These are phyloP conservation scores for Hirtodrosophila cameraria DNA, from an alignment of 2,888 invertebrate species.

Conservation along the genomic window DNA sequence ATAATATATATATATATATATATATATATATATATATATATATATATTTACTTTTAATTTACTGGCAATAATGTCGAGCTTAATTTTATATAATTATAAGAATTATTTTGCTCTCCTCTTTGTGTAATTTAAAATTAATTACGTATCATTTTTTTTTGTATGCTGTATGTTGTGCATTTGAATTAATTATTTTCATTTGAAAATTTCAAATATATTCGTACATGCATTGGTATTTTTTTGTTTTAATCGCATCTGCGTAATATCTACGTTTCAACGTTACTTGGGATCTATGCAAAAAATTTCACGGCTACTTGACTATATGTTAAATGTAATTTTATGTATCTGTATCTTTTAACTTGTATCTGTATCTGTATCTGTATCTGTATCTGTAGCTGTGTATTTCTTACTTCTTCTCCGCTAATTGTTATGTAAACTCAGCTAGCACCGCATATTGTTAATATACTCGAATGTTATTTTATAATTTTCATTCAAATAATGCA, in stretches of 20 bases:
- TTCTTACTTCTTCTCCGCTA: slow-evolving; percentile 14
- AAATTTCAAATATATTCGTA: background rate
- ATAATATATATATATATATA: slow-evolving; percentile 7
- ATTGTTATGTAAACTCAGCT: slow-evolving; percentile 55
- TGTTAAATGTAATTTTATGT: slow-evolving; percentile 21
- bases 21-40: slow-evolving; percentile 4
- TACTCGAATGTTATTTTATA: slow-evolving; percentile 28
- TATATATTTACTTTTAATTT: slow-evolving; percentile 23
- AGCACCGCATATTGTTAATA: slow-evolving; percentile 66
- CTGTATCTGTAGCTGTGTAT: slow-evolving; percentile 16
- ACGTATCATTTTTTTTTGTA: slow-evolving; percentile 51
- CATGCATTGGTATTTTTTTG: slow-evolving; percentile 9
- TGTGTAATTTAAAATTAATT: slow-evolving; percentile 66
- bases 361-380: slow-evolving; percentile 18
- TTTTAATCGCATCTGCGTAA: background rate
- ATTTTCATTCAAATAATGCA: slow-evolving; percentile 22
- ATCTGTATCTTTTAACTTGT: slow-evolving; percentile 16
- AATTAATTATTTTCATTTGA: slow-evolving; percentile 27
- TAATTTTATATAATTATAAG: slow-evolving; percentile 11
- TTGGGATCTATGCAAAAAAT: slow-evolving; percentile 63
- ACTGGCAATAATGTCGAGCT: slow-evolving; percentile 5
- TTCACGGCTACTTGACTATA: slow-evolving; percentile 55
- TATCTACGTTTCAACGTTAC: slow-evolving; percentile 37
- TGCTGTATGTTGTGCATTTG: slow-evolving; percentile 11
- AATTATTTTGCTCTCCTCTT: slow-evolving; percentile 21